Conservation (phyloP, 2,113 vertebrate genomes). For the Capreolus pygargus region DNA sequence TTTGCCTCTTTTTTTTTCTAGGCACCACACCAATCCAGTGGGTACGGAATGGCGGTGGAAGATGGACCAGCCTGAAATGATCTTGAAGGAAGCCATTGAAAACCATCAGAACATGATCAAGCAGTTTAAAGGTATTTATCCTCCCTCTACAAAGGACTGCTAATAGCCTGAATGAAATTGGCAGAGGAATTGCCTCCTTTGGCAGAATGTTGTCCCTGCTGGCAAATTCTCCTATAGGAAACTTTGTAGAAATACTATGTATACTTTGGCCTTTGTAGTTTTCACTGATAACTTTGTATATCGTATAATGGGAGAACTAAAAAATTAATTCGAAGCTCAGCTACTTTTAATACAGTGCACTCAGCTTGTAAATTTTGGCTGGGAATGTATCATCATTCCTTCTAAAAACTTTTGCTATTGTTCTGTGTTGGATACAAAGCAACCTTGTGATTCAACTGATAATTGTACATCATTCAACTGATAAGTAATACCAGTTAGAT, state of each 20-base stretch:
- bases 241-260: background rate
- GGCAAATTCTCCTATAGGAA: background rate
- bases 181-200: background rate
- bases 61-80: constrained; percentile 93
- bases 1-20: constrained; percentile 67
- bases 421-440: background rate
- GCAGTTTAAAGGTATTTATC: constrained; percentile 92
- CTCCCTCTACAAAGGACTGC: background rate
- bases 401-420: background rate
- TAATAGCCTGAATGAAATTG: background rate
- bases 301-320: background rate
- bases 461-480: background rate
- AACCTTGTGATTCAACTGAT: background rate
- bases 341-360: background rate
- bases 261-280: background rate
- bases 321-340: background rate
- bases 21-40: constrained; percentile 96
- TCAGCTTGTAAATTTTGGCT: background rate
- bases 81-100: constrained; percentile 90
- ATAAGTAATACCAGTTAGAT: background rate
- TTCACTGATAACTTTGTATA: background rate
- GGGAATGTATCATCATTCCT: background rate
- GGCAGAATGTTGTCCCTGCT: background rate
- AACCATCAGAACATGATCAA: constrained; percentile 93
- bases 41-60: constrained; percentile 98